Evolutionary conservation across 2,888 invertebrate genomes (phyloP).

Genomic region (Lithophane ornitopus): DNA sequence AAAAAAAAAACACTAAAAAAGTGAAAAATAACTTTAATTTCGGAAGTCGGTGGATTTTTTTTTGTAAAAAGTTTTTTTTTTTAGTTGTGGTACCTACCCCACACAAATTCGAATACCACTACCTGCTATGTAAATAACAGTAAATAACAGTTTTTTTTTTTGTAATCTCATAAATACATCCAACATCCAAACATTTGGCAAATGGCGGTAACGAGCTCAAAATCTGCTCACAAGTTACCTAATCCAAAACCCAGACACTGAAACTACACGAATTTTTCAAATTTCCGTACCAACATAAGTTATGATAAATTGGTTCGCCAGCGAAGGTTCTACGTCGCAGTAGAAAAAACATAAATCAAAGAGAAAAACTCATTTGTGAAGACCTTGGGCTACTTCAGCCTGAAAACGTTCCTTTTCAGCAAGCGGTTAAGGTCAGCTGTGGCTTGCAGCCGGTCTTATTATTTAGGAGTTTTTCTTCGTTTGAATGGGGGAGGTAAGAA

Average conservation of each 20-base stretch:
- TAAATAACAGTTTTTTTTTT: no score
- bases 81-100: no score
- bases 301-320: conserved; percentile 47
- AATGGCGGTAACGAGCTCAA: conserved; percentile 2
- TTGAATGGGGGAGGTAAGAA: not conserved
- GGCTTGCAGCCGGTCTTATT: conserved; percentile 17
- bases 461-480: conserved; percentile 16
- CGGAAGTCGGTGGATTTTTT: no score
- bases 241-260: conserved; percentile 11
- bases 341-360: conserved; percentile 61
- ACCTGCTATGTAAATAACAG: no score
- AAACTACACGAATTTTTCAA: conserved; percentile 38
- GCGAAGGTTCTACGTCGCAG: conserved; percentile 31
- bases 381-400: conserved; percentile 59
- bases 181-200: not conserved
- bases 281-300: conserved; percentile 26
- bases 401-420: conserved; percentile 35
- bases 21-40: no score
- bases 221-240: not conserved
- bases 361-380: conserved; percentile 45
- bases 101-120: no score
- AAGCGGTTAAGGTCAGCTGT: conserved; percentile 50
- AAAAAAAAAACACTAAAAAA: no score
- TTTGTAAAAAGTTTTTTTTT: no score
- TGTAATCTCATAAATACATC: not conserved